Base-by-base conservation (phyloP, 2,797 vertebrate genomes). In the Falco novaeseelandiae region DNA sequence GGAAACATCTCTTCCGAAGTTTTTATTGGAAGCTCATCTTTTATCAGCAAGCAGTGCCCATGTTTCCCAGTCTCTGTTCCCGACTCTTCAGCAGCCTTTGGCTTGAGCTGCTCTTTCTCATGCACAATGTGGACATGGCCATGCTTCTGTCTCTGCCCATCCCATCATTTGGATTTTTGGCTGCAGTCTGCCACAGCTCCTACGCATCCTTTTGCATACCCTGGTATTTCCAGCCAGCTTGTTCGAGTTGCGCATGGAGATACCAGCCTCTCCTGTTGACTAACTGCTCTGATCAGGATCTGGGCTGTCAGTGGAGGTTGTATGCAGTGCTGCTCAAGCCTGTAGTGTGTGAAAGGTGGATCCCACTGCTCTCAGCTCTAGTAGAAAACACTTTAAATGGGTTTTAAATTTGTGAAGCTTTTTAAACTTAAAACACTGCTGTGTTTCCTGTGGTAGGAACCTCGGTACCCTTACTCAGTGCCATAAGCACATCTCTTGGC, bases 121-220 rank as follows among this genome's bases (percentile, higher is more conserved):
- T 10, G 13, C 0, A 2, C 29, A 7, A 7, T 6, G 3, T 29
- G 16, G n/a, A 58, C 36, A 0, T 8, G 21, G 54, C 26, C 22
- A 3, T 2, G 15, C 55, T 72, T 72, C 51, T 62, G 27, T 61
- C 42, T 62, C 23, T 27, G 12, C 36, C n/a, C 11, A 3, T 44
- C 58, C 48, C 19, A 22, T 44, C 48, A 6, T 25, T 36, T 38
- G 32, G 32, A 44, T 27, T 49, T 71, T 62, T n/a, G 48, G 20
- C 73, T 44, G 52, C 22, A 27, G 3, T 52, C 44, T 52, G 14
- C 54, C 1, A 1, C 14, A 9, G 48, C n/a, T 58, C 38, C 58
- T 66, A 14, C 78, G 19, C 4, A 1, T 58, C 57, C 17, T 70
- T 87, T 55, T 51, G 58, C 34, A 32, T 29, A 23, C 1, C 0